Evolutionary conservation across 2,888 invertebrate genomes (phyloP), one percentile per base, ranked within the genome.

Genomic region (Xanthorhoe designata): DNA sequence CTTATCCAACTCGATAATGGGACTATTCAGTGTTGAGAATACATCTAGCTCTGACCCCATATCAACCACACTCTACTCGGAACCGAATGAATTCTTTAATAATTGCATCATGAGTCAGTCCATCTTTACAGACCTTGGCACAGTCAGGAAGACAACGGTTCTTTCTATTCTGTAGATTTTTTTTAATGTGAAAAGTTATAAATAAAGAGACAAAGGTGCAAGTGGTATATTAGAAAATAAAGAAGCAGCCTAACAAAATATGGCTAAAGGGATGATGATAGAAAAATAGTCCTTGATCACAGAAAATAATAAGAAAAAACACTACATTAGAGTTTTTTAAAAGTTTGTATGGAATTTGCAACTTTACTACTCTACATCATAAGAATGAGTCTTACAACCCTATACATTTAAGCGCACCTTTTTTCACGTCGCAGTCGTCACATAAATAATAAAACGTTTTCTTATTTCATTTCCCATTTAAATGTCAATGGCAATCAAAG

Each of bases 41-140:
- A n/a, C 4, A 45, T 15, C 42, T 45, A 3, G 45, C 13, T 38
- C 49, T 56, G 56, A 66, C 63, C 61, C 60, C 38, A 47, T 65
- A 65, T 63, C 67, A 38, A 38, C 2, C 9, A 60, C 59, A 62
- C 58, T 57, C 58, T 66, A 66, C 66, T 59, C 55, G 61, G 68
- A 64, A 65, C 54, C 62, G 56, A 56, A 63, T 17, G 66, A 65
- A 71, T 71, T 68, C 71, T 57, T 66, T 18, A 45, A 42, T 64
- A 66, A 68, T 70, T 66, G 68, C 66, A 68, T 66, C 61, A 70
- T 61, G 35, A 17, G 7, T 35, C 60, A 63, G 55, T 35, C 61
- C 53, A 65, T 68, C 64, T 59, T 49, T 50, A 32, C 15, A 53
- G 62, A 62, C 65, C 68, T 69, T 68, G 64, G 53, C 64, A 62